A percentile compares a stretch with the other conserved stretches of the same genome.
phyloP scores from a whole-genome alignment of 2,888 invertebrate species.

The Sarcophaga rosellei region DNA sequence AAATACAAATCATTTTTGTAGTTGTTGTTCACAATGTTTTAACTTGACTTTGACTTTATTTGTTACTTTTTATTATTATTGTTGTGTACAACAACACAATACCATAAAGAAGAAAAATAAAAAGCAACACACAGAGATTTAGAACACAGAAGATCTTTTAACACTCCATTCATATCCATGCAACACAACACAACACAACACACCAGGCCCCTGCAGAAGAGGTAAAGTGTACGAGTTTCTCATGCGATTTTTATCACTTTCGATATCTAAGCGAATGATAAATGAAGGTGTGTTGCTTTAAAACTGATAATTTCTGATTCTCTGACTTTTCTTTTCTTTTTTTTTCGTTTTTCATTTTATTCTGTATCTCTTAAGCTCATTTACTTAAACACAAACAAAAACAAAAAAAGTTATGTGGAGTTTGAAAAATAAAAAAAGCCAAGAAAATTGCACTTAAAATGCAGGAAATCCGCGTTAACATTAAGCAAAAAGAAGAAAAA shows the following conservation, averaged over 20 bases:
- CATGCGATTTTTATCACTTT: conserved; percentile 71
- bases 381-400: conserved; percentile 57
- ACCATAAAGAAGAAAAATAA: conserved; percentile 31
- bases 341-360: too few relatives aligned
- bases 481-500: conserved; percentile 17
- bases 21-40: conserved; percentile 28
- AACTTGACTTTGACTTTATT: conserved; percentile 40
- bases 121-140: background rate
- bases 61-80: conserved; percentile 52
- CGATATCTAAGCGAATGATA: conserved; percentile 72
- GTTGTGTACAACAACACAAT: background rate
- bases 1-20: conserved; percentile 67
- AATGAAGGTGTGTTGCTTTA: conserved; percentile 70
- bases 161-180: conserved; percentile 41
- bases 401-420: conserved; percentile 4
- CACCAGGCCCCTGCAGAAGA: background rate
- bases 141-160: conserved; percentile 66
- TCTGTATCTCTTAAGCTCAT: conserved; percentile 43
- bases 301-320: conserved; percentile 65
- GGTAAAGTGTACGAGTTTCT: conserved; percentile 67
- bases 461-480: conserved; percentile 63
- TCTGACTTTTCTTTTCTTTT: background rate
- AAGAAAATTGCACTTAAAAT: conserved; percentile 31
- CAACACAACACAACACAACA: background rate
- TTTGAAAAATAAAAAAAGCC: conserved; percentile 14